Percentiles rank a stretch among this genome's conserved stretches.
These are phyloP conservation scores for Ceryle rudis DNA, from an alignment of 2,797 vertebrate genomes.

Conservation along the genomic window DNA sequence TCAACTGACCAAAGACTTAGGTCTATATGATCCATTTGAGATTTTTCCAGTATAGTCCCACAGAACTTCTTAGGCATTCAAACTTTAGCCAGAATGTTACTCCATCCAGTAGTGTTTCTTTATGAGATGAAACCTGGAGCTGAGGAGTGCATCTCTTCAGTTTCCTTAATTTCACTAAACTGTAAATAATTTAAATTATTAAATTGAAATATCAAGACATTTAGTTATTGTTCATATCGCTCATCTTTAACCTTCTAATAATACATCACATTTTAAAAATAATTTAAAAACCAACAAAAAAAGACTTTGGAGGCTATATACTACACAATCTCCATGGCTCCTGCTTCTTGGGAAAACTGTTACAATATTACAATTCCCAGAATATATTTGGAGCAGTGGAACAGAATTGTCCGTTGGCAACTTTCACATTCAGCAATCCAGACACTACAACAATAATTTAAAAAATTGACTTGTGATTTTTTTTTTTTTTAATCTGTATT, in stretches of 20 bases:
- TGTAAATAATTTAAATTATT: constrained; percentile 71
- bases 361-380: constrained; percentile 52
- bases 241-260: constrained; percentile 78
- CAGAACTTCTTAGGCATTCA: constrained; percentile 64
- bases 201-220: constrained; percentile 78
- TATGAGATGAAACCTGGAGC: constrained; percentile 42
- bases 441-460: constrained; percentile 76
- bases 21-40: constrained; percentile 21
- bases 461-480: constrained; percentile 71
- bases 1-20: constrained; percentile 48
- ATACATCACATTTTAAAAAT: constrained; percentile 76
- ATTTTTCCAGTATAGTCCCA: constrained; percentile 68
- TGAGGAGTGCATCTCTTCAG: constrained; percentile 54
- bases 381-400: constrained; percentile 62
- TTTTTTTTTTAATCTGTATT: constrained; percentile 61
- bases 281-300: constrained; percentile 57
- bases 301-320: constrained; percentile 71
- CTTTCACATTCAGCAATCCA: constrained; percentile 78
- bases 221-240: constrained; percentile 80
- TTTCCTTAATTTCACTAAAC: constrained; percentile 67
- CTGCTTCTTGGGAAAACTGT: constrained; percentile 45
- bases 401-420: constrained; percentile 63
- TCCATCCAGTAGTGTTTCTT: constrained; percentile 64
- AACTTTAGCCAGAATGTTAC: constrained; percentile 59
- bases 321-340: constrained; percentile 63